Percentiles rank a stretch among this genome's conserved stretches.
phyloP scores from a whole-genome alignment of 1,140 invertebrate species.

The Heliconius congener region DNA sequence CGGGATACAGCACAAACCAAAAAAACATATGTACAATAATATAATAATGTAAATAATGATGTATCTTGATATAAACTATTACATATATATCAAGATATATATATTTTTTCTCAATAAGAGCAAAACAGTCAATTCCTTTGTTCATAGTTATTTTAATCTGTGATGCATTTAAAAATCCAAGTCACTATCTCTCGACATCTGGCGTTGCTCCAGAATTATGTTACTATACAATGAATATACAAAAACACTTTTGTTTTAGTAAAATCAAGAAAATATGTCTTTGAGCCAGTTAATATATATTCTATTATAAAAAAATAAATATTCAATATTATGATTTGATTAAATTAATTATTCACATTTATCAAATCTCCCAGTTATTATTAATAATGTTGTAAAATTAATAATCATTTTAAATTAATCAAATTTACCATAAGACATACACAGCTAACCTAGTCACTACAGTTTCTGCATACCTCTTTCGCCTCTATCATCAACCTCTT shows the following conservation, averaged over 20 bases:
- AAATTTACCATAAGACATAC: too few species aligned
- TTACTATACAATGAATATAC: slow-evolving; percentile 18
- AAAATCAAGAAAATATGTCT: slow-evolving; percentile 1
- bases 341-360: too few species aligned
- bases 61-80: not conserved
- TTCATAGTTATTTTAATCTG: slow-evolving; percentile 25
- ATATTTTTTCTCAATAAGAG: not conserved
- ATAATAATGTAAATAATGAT: not conserved
- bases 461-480: too few species aligned
- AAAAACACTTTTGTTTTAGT: not conserved
- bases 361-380: too few species aligned
- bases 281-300: not conserved
- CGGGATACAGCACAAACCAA: too few species aligned
- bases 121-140: slow-evolving; percentile 4
- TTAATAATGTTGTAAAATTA: too few species aligned
- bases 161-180: slow-evolving; percentile 26
- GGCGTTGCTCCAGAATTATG: slow-evolving; percentile 13
- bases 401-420: too few species aligned
- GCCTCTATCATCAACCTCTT: too few species aligned
- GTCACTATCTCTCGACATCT: slow-evolving; percentile 18
- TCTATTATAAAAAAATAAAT: too few species aligned
- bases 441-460: too few species aligned
- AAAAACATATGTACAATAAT: not conserved
- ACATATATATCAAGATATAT: not conserved
- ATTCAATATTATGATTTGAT: too few species aligned